Base-by-base conservation (phyloP, 2,797 vertebrate genomes). In the Galago senegalensis region DNA sequence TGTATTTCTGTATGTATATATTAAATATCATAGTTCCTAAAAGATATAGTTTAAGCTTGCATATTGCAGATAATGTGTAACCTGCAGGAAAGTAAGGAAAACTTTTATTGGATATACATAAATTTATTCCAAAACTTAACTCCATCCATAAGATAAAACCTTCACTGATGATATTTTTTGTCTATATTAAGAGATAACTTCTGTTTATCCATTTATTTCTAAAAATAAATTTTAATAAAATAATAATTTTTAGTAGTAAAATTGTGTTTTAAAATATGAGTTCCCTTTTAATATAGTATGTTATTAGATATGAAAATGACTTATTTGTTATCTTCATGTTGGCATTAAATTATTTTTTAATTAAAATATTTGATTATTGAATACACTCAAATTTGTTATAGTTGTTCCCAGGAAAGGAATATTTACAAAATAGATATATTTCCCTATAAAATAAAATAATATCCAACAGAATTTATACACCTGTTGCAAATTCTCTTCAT, bases 31-130 rank as follows among this genome's bases (percentile, higher is more conserved):
- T 1, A 17, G 56, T 65, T 37, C 53, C 31, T 46, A 67, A 92
- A 96, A 90, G 7, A 79, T 0, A 76, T 23, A 13, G 58, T 86
- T 85, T 94, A 27, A 92, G 87, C n/a, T 20, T 93, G 8, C 91
- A 95, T 53, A 76, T 56, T 40, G 4, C 56, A 95, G 86, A 89
- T 84, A 40, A 63, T 76, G 72, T 97, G 77, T 87, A 90, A 81
- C 91, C 65, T 97, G 53, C 43, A 73, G 9, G 25, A 79, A 61
- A 34, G 75, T 7, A 69, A 87, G 40, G 23, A 94, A 82, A 61
- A 40, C 27, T 37, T 80, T 60, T 31, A 60, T 89, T 16, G 96
- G 75, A 58, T 58, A 77, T 49, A 9, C 5, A 49, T 87, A 67
- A 96, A 77, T 0, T 67, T 3, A 34, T 34, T 93, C 91, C 77